phyloP scores from a whole-genome alignment of 1,140 invertebrate species.

The Polypedilum pembai region DNA sequence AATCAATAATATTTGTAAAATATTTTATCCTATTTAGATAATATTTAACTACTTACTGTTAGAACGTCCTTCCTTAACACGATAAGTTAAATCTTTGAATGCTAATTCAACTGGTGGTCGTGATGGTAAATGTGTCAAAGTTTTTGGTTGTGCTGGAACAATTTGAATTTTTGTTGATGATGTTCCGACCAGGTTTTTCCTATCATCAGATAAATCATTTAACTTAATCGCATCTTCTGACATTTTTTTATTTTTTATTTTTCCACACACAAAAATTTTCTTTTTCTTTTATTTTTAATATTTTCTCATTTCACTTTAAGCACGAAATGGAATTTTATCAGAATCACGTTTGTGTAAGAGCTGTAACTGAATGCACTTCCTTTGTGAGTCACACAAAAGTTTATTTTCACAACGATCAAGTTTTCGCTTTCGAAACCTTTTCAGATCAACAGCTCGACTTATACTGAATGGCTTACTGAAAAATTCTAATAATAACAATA shows the following conservation, averaged over 20 bases:
- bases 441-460: no score
- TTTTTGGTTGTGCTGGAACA: constrained; percentile 61
- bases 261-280: no score
- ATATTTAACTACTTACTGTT: constrained; percentile 60
- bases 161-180: constrained; percentile 50
- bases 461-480: no score
- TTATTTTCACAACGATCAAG: no score
- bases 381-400: no score
- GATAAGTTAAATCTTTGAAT: constrained; percentile 76
- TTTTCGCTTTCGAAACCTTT: no score
- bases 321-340: no score
- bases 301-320: no score
- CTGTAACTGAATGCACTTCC: no score
- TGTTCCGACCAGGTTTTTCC: constrained; percentile 13
- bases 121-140: constrained; percentile 72
- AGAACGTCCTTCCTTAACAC: constrained; percentile 70
- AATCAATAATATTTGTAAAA: not conserved
- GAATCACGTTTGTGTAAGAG: no score
- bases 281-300: no score
- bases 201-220: constrained; percentile 23
- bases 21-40: not conserved
- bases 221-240: constrained; percentile 21
- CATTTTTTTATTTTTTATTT: not conserved
- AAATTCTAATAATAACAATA: no score
- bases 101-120: constrained; percentile 80